Base-by-base conservation (phyloP, 2,113 vertebrate genomes). In the Ailuropoda melanoleuca region DNA sequence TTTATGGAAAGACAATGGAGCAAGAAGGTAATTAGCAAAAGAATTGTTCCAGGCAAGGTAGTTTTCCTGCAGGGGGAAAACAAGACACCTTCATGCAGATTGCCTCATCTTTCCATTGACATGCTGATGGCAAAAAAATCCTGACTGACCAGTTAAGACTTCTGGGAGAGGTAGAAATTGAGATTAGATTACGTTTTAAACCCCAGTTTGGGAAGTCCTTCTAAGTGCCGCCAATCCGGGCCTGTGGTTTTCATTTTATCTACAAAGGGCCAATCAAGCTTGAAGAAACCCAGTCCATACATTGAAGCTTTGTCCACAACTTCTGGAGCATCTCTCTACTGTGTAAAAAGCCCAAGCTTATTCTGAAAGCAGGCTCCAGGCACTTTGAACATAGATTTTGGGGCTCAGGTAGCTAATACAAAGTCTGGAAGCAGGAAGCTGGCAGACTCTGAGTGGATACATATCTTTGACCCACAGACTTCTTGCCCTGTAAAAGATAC, bases 351-450 rank as follows among this genome's bases (percentile, higher is more conserved):
- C 7, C 34, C 2, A 7, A 10, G 19, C 29, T 9, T 24, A 11
- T 64, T 56, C 29, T 39, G 9, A 26, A 56, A 66, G 23, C 5
- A 58, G 31, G 31, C 7, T 39, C 31, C 34, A 26, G 4, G 18
- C 24, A 12, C 10, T n/a, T 13, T 86, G 26, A 50, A n/a, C 12
- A 37, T 24, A 13, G 37, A 26, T 50, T 43, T 4, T 43, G 31
- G 55, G 55, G 17, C 21, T 46, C 6, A n/a, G 8, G 17, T 23
- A 17, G 62, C 8, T 89, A 9, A 85, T 13, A 1, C n/a, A 6
- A 1, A 24, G 1, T 2, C 6, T 39, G 2, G 6, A 53, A 58
- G 12, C 8, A 1, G 0, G 13, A 7, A 2, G 15, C 29, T 46
- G 34, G n/a, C 26, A 39, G 21, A 18, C 29, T 53, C 24, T 19